Conservation (phyloP, 1,140 invertebrate genomes). For the Dreissena rostriformis region DNA sequence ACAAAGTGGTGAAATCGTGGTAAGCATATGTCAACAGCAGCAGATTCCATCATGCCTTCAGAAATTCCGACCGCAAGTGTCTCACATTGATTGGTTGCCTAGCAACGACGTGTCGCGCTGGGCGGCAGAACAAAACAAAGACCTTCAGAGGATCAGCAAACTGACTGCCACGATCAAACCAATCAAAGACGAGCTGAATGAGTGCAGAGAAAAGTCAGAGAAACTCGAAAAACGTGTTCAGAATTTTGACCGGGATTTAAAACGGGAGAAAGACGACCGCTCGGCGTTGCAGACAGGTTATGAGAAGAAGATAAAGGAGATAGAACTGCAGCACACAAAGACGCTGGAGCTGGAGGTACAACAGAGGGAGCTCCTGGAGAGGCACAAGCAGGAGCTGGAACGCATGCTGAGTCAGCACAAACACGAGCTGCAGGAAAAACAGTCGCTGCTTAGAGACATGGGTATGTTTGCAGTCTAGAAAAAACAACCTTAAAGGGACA, state of each 20-base stretch:
- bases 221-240: slow-evolving; percentile 70
- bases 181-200: slow-evolving; percentile 71
- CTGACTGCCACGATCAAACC: slow-evolving; percentile 70
- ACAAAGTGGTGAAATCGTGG: slow-evolving; percentile 70
- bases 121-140: slow-evolving; percentile 78
- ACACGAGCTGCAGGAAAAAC: slow-evolving; percentile 45
- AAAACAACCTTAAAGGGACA: not conserved
- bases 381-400: slow-evolving; percentile 44
- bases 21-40: slow-evolving; percentile 74
- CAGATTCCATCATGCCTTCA: slow-evolving; percentile 75
- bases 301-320: slow-evolving; percentile 72
- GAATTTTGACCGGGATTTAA: slow-evolving; percentile 71
- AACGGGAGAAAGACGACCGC: slow-evolving; percentile 72
- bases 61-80: slow-evolving; percentile 71
- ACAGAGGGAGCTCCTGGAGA: slow-evolving; percentile 50
- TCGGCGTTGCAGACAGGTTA: slow-evolving; percentile 69
- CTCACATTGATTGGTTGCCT: slow-evolving; percentile 74
- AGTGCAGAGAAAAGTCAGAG: slow-evolving; percentile 65
- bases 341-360: slow-evolving; percentile 66
- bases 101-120: slow-evolving; percentile 76
- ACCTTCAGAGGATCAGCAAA: slow-evolving; percentile 75
- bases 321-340: slow-evolving; percentile 64
- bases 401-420: slow-evolving; percentile 62
- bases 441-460: slow-evolving; percentile 61
- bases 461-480: slow-evolving; percentile 57